phyloP scores from a whole-genome alignment of 2,888 invertebrate species.

The Amphipyra tragopoginis region DNA sequence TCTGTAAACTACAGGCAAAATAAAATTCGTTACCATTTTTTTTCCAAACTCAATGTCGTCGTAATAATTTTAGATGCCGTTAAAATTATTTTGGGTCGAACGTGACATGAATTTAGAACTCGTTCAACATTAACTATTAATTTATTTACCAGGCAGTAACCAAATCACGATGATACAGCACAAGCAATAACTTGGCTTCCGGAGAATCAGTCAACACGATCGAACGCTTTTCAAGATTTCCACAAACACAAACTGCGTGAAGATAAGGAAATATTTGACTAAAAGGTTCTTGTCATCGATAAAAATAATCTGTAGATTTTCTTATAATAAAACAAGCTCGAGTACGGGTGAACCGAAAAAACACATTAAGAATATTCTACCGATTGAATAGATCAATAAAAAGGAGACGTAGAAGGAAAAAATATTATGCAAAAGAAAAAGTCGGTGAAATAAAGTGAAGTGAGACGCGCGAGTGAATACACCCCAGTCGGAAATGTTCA shows the following conservation, averaged over 20 bases:
- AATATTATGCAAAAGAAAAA: conserved; percentile 65
- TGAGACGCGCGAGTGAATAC: conserved; percentile 71
- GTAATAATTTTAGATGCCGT: background rate
- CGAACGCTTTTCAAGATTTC: conserved; percentile 49
- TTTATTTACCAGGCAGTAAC: conserved; percentile 25
- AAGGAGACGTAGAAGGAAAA: conserved; percentile 56
- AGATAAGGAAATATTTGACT: conserved; percentile 54
- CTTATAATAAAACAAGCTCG: conserved; percentile 60
- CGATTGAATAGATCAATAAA: conserved; percentile 82
- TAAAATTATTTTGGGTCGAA: conserved; percentile 30
- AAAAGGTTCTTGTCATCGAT: conserved; percentile 51
- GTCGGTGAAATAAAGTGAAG: conserved; percentile 64
- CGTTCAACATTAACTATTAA: conserved; percentile 1
- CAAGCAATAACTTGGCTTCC: conserved; percentile 21
- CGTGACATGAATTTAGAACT: conserved; percentile 46
- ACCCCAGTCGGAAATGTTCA: conserved; percentile 70
- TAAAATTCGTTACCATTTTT: conserved; percentile 4
- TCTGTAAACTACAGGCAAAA: conserved; percentile 2
- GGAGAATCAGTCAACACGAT: conserved; percentile 37
- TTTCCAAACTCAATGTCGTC: background rate
- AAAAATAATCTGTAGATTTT: conserved; percentile 63
- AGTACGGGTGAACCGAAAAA: conserved; percentile 62
- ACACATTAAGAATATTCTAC: conserved; percentile 74
- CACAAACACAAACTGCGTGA: conserved; percentile 37
- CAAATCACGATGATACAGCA: conserved; percentile 37